Evolutionary conservation across 2,797 vertebrate genomes (phyloP).

Genomic region (Nothura maculosa): DNA sequence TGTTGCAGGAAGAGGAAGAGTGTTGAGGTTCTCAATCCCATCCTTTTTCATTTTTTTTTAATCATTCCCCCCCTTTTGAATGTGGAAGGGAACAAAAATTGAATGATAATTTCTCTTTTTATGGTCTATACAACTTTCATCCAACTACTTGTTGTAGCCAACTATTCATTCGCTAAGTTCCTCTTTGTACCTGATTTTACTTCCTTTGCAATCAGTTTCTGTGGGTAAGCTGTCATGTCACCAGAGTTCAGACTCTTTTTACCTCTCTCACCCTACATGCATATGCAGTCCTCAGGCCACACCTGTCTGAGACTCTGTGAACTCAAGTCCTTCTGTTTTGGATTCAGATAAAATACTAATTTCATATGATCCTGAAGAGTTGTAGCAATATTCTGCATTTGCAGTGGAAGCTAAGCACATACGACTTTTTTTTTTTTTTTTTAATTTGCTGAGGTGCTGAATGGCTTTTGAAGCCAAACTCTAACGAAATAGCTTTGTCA

Average conservation of each 20-base stretch:
- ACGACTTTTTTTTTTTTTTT: background rate
- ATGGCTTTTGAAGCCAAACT: slow-evolving; percentile 2
- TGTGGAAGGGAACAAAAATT: background rate
- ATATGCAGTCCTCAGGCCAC: background rate
- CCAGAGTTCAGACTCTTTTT: background rate
- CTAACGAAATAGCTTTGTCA: background rate
- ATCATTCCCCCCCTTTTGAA: background rate
- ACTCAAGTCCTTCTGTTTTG: background rate
- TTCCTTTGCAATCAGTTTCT: background rate
- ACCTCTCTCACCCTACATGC: background rate
- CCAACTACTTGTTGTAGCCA: background rate
- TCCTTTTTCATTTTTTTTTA: too few species aligned
- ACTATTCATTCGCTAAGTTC: background rate
- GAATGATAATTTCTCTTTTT: background rate
- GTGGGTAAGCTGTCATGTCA: background rate
- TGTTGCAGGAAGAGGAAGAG: background rate
- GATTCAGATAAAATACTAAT: rapidly evolving
- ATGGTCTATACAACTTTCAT: background rate
- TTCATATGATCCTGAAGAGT: background rate
- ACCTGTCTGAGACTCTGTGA: background rate
- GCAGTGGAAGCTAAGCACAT: background rate
- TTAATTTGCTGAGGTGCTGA: background rate
- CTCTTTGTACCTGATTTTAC: background rate
- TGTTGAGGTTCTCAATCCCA: background rate
- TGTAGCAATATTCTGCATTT: background rate